A percentile compares a stretch with the other conserved stretches of the same genome.
Conservation (phyloP, 2,888 invertebrate species). For the Drepana falcataria region DNA sequence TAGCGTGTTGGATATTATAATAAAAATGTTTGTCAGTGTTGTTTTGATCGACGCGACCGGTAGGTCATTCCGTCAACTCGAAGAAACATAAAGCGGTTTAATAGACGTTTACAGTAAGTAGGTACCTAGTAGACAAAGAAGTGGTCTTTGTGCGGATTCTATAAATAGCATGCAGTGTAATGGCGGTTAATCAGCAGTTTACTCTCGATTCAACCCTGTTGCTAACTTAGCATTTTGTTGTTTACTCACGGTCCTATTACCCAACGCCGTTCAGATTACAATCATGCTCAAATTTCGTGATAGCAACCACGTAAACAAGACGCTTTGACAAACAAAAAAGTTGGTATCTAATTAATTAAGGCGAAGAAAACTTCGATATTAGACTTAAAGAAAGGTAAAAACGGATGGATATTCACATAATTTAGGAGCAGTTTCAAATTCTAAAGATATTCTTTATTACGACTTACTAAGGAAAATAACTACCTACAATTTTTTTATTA, state of each 20-base stretch:
- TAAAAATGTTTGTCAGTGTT: conserved; percentile 16
- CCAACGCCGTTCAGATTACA: conserved; percentile 8
- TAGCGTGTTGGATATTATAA: not conserved
- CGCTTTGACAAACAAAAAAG: not conserved
- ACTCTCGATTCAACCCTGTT: conserved; percentile 50
- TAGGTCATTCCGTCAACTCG: conserved; percentile 20
- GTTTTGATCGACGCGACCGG: conserved; percentile 45
- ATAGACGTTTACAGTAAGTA: conserved; percentile 58
- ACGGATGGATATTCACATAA: too few species aligned
- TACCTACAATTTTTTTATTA: too few species aligned
- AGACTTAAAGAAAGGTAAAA: too few species aligned
- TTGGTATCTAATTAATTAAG: not conserved
- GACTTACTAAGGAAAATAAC: too few species aligned
- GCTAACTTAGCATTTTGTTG: conserved; percentile 19
- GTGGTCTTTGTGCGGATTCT: conserved; percentile 73
- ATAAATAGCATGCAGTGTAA: conserved; percentile 67
- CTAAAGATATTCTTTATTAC: too few species aligned
- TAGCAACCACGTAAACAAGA: conserved; percentile 32
- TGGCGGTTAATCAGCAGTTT: conserved; percentile 72
- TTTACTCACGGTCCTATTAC: conserved; percentile 18
- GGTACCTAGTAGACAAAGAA: conserved; percentile 63
- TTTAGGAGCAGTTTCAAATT: too few species aligned
- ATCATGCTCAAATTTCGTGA: conserved; percentile 37
- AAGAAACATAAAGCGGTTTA: conserved; percentile 36
- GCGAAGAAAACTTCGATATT: too few species aligned